Evolutionary conservation across 2,888 invertebrate species (phyloP).

Genomic region (Allophyes oxyacanthae): DNA sequence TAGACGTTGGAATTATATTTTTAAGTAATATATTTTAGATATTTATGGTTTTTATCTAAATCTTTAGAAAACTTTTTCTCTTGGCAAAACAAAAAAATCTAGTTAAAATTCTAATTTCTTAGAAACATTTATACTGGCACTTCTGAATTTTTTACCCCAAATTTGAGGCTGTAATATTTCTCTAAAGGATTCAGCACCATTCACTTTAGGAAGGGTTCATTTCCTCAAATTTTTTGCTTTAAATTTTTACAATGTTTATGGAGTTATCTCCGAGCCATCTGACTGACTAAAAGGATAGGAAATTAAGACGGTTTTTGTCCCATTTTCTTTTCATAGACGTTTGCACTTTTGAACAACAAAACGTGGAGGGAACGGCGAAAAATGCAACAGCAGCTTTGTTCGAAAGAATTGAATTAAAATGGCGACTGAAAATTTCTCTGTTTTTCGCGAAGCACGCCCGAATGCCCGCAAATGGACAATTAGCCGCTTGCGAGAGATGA

Average conservation of each 20-base stretch:
- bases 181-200: conserved; percentile 30
- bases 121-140: conserved; percentile 42
- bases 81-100: conserved; percentile 30
- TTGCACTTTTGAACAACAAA: conserved; percentile 77
- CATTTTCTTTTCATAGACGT: conserved; percentile 78
- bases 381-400: conserved; percentile 83
- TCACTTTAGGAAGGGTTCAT: conserved; percentile 51
- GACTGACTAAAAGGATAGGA: conserved; percentile 70
- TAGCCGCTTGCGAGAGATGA: conserved; percentile 66
- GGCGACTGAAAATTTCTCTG: conserved; percentile 77
- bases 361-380: conserved; percentile 70
- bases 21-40: conserved; percentile 27
- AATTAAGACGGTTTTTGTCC: conserved; percentile 78
- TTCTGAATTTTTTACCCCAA: conserved; percentile 39
- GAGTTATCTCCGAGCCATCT: conserved; percentile 59
- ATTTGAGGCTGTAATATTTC: conserved; percentile 48
- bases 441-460: conserved; percentile 80
- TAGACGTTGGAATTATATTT: conserved; percentile 20
- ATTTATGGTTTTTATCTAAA: conserved; percentile 43
- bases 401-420: conserved; percentile 87
- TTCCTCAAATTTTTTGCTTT: conserved; percentile 44
- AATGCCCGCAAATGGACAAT: conserved; percentile 86
- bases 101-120: conserved; percentile 53
- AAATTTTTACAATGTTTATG: conserved; percentile 49
- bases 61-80: conserved; percentile 33